Conservation (phyloP, 1,140 invertebrate genomes). For the Parapsyche elsis region DNA sequence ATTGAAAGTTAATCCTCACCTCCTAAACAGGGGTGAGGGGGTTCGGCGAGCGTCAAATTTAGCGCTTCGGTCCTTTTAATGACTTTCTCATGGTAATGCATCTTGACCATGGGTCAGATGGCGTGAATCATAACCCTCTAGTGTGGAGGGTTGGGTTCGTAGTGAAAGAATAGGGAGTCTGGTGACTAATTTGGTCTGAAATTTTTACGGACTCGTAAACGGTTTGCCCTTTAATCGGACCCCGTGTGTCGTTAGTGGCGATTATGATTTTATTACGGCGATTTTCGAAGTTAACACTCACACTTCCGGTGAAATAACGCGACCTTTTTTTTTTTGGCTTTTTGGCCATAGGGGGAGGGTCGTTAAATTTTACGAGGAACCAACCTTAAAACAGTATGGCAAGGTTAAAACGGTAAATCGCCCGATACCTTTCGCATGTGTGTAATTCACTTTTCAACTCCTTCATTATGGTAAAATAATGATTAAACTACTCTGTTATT, state of each 20-base stretch:
- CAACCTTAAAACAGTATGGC: no score
- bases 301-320: background rate
- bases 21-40: background rate
- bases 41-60: slow-evolving; percentile 49
- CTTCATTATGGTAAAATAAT: no score
- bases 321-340: no score
- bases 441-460: no score
- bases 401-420: no score
- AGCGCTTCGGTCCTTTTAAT: slow-evolving; percentile 53
- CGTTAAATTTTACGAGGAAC: no score
- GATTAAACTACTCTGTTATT: no score
- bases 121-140: background rate
- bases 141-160: background rate
- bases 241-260: background rate
- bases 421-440: no score
- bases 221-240: background rate
- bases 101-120: slow-evolving; percentile 42
- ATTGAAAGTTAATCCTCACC: slow-evolving; percentile 56
- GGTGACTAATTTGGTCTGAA: no score
- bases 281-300: background rate
- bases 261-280: background rate
- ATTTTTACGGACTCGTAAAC: no score
- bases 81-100: slow-evolving; percentile 56
- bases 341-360: no score
- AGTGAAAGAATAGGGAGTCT: no score